Percentiles rank a stretch among this genome's conserved stretches.
Evolutionary conservation across 2,888 invertebrate species (phyloP).

Genomic region (Papilio gigon): DNA sequence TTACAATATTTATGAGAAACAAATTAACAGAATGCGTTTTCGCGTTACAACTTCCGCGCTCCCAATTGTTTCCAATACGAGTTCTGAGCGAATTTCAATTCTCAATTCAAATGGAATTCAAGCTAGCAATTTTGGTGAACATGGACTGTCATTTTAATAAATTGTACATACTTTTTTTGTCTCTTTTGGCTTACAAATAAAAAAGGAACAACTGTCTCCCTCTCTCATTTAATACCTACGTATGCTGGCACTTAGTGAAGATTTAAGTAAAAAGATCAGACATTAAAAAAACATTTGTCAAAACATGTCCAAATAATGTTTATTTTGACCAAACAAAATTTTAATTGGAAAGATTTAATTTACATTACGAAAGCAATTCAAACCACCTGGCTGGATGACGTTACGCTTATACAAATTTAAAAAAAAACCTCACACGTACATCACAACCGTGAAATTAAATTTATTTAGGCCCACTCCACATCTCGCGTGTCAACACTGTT

Average conservation of each 20-base stretch:
- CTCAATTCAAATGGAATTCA: background rate
- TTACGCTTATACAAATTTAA: slow-evolving; percentile 70
- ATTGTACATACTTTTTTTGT: too few relatives aligned
- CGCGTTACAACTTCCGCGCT: slow-evolving; percentile 34
- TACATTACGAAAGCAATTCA: slow-evolving; percentile 59
- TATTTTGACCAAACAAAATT: slow-evolving; percentile 46
- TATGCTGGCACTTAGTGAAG: too few relatives aligned
- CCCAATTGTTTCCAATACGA: slow-evolving; percentile 3
- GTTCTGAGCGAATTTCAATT: background rate
- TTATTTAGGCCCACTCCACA: slow-evolving; percentile 76
- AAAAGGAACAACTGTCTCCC: too few relatives aligned
- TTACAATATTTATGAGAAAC: slow-evolving; percentile 45
- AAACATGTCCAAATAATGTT: too few relatives aligned
- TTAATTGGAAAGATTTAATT: slow-evolving; percentile 61
- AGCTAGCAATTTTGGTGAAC: background rate
- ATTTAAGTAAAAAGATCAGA: too few relatives aligned
- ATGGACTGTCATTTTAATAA: background rate
- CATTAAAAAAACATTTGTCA: background rate
- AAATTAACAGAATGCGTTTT: slow-evolving; percentile 35
- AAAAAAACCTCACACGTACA: slow-evolving; percentile 55
- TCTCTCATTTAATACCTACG: too few relatives aligned
- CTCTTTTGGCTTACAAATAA: too few relatives aligned
- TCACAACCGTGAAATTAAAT: slow-evolving; percentile 76
- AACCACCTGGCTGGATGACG: slow-evolving; percentile 61
- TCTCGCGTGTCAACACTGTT: slow-evolving; percentile 73